phyloP scores from a whole-genome alignment of 2,113 vertebrate species.

The Tachycineta bicolor region DNA sequence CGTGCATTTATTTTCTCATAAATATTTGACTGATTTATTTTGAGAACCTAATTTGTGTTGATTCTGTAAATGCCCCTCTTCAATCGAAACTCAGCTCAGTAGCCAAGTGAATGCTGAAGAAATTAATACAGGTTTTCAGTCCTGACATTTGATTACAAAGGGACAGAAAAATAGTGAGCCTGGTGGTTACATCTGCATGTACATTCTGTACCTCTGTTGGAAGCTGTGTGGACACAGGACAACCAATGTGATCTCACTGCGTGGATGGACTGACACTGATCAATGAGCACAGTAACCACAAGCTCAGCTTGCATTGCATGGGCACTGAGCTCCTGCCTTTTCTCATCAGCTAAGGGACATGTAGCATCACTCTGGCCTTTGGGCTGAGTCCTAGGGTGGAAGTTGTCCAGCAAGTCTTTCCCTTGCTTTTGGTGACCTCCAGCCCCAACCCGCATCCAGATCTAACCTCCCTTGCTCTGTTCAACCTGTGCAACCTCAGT shows the following conservation, averaged over 20 bases:
- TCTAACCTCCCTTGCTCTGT: background rate
- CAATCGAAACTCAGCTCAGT: background rate
- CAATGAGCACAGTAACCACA: background rate
- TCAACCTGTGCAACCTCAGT: background rate
- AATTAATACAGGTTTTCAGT: background rate
- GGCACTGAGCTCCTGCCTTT: background rate
- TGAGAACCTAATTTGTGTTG: background rate
- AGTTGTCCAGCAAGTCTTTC: background rate
- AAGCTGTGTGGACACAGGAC: background rate
- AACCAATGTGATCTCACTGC: background rate
- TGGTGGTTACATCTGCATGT: background rate
- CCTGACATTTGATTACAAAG: background rate
- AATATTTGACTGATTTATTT: background rate
- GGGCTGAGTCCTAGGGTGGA: background rate
- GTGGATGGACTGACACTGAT: rapidly evolving
- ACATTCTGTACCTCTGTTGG: background rate
- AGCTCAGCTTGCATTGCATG: background rate
- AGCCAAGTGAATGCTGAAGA: background rate
- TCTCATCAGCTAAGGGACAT: background rate
- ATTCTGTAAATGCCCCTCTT: background rate
- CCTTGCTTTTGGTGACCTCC: background rate
- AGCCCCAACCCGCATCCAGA: background rate
- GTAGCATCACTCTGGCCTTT: background rate
- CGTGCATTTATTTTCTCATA: background rate
- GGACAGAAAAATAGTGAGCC: background rate